Evolutionary conservation across 1,140 invertebrate genomes (phyloP).

Genomic region (Sycobia sp.): DNA sequence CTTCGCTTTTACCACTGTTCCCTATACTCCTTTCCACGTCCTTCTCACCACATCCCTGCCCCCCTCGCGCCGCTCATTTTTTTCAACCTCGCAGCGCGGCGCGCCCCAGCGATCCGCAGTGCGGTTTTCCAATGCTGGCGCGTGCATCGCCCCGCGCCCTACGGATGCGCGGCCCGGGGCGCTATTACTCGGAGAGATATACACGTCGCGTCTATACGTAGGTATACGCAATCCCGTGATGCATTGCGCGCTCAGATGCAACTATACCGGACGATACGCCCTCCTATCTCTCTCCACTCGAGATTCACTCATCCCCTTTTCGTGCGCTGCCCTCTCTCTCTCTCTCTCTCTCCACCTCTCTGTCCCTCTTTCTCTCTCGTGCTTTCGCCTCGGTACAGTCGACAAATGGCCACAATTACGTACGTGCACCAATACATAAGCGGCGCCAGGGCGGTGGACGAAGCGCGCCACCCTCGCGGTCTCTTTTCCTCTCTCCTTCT

Average conservation of each 20-base stretch:
- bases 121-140: too few species aligned
- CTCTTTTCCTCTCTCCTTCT: constrained; percentile 7
- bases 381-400: constrained; percentile 42
- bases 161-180: constrained; percentile 18
- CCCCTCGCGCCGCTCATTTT: neutral
- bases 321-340: too few species aligned
- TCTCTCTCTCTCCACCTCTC: too few species aligned
- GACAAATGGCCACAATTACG: constrained; percentile 56
- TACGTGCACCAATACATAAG: constrained; percentile 51
- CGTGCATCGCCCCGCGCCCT: constrained; percentile 26
- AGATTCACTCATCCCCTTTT: neutral
- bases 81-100: neutral
- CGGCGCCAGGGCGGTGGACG: neutral
- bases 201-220: too few species aligned
- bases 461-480: constrained; percentile 19
- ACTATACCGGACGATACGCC: constrained; percentile 38
- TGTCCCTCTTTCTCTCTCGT: too few species aligned
- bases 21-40: neutral
- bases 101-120: neutral
- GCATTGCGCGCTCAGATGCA: constrained; percentile 48
- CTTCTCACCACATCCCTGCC: neutral
- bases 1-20: constrained; percentile 28
- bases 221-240: constrained; percentile 52
- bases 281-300: constrained; percentile 29
- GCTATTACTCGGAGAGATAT: constrained; percentile 50